Evolutionary conservation across 2,113 vertebrate genomes (phyloP).

Genomic region (Danio rerio): DNA sequence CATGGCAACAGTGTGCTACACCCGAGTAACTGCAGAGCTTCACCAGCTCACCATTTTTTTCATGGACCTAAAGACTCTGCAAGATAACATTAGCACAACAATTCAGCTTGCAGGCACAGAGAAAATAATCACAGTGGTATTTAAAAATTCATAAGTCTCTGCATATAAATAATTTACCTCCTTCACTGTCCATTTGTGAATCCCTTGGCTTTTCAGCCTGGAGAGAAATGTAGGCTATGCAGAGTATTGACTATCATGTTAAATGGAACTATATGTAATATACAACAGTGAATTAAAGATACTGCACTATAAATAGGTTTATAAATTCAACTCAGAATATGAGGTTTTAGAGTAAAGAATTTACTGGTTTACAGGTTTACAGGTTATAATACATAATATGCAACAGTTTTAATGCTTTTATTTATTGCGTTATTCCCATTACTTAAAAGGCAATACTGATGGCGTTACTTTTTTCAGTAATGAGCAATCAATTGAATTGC

Average conservation of each 20-base stretch:
- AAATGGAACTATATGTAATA: no score
- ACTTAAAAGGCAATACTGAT: no score
- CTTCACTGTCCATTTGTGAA: conserved; percentile 26
- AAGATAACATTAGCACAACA: conserved; percentile 28
- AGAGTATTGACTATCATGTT: background rate
- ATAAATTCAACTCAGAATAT: no score
- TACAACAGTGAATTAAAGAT: no score
- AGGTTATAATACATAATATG: no score
- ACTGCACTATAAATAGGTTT: no score
- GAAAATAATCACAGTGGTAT: conserved; percentile 22
- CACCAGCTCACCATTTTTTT: background rate
- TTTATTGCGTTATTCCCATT: no score
- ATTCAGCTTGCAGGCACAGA: background rate
- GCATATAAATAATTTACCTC: conserved; percentile 22
- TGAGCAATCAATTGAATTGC: no score
- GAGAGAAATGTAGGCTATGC: conserved; percentile 2
- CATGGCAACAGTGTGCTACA: conserved; percentile 41
- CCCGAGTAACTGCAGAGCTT: conserved; percentile 1
- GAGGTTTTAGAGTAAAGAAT: no score
- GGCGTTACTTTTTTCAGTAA: no score
- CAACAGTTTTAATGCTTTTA: no score
- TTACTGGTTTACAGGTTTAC: no score
- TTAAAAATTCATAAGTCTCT: conserved; percentile 21
- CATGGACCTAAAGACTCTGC: background rate
- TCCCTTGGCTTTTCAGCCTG: background rate